Evolutionary conservation across 2,888 invertebrate species (phyloP).

Genomic region (Vesta saturnalis): DNA sequence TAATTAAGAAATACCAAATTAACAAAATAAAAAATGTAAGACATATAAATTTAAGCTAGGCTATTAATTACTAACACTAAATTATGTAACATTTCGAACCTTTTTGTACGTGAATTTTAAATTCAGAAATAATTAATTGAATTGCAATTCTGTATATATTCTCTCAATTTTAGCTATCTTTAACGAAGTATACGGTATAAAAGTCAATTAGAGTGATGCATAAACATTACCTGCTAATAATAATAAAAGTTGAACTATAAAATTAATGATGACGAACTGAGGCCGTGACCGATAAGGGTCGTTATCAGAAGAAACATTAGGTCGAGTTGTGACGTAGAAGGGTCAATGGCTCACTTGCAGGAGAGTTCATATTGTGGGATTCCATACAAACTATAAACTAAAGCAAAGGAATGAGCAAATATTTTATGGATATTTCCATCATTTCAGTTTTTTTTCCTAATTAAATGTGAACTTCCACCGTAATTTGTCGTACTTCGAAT

Average conservation of each 20-base stretch:
- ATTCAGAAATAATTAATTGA: no score
- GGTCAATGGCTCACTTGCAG: constrained; percentile 40
- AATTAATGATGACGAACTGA: constrained; percentile 31
- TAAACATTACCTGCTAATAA: constrained; percentile 22
- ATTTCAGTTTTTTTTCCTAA: not conserved
- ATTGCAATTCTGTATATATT: no score
- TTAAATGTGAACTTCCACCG: not conserved
- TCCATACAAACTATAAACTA: constrained; percentile 38
- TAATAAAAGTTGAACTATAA: constrained; percentile 18
- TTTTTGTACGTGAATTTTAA: no score
- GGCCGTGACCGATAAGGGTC: constrained; percentile 42
- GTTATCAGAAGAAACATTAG: constrained; percentile 39
- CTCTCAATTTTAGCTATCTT: no score
- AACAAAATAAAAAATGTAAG: no score
- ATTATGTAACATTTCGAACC: no score
- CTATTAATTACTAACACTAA: no score
- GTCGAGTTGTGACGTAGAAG: constrained; percentile 37
- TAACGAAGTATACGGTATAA: not conserved
- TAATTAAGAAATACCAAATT: no score
- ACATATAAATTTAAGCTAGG: no score
- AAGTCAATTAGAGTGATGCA: constrained; percentile 11
- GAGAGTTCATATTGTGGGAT: constrained; percentile 35
- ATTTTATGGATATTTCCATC: not conserved
- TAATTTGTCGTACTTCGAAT: not conserved
- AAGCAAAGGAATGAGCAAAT: constrained; percentile 7